Evolutionary conservation across 2,888 invertebrate genomes (phyloP).

Genomic region (Sialis lutaria): DNA sequence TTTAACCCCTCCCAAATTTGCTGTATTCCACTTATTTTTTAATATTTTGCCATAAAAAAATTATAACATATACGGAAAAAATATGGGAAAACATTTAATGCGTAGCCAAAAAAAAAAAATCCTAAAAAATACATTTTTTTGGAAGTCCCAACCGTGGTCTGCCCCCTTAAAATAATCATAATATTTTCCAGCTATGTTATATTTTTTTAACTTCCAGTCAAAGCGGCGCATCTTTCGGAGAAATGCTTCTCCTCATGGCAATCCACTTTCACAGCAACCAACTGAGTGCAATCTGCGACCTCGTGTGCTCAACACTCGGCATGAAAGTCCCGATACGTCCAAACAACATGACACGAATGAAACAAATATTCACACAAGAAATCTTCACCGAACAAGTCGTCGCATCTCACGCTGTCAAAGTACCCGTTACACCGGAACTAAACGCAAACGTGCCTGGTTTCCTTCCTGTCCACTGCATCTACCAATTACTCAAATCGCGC

Average conservation of each 20-base stretch:
- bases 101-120: too few relatives aligned
- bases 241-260: conserved; percentile 88
- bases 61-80: too few relatives aligned
- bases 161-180: too few relatives aligned
- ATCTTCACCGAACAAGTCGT: conserved; percentile 96
- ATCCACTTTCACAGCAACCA: conserved; percentile 96
- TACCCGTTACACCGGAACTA: conserved; percentile 79
- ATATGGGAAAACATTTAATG: too few relatives aligned
- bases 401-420: conserved; percentile 87
- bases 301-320: conserved; percentile 84
- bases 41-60: too few relatives aligned
- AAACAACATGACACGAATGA: conserved; percentile 74
- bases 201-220: conserved; percentile 29
- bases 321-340: conserved; percentile 85
- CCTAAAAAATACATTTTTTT: too few relatives aligned
- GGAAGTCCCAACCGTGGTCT: too few relatives aligned
- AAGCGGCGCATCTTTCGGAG: conserved; percentile 82
- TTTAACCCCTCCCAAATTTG: too few relatives aligned
- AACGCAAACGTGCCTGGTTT: conserved; percentile 82
- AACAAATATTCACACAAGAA: conserved; percentile 89
- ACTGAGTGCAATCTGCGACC: conserved; percentile 77
- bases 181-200: background rate
- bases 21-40: too few relatives aligned
- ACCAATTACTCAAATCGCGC: conserved; percentile 81
- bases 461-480: conserved; percentile 90